Percentiles rank a stretch among this genome's conserved stretches.
Conservation (phyloP, 2,888 invertebrate genomes). For the Coenonympha glycerion region DNA sequence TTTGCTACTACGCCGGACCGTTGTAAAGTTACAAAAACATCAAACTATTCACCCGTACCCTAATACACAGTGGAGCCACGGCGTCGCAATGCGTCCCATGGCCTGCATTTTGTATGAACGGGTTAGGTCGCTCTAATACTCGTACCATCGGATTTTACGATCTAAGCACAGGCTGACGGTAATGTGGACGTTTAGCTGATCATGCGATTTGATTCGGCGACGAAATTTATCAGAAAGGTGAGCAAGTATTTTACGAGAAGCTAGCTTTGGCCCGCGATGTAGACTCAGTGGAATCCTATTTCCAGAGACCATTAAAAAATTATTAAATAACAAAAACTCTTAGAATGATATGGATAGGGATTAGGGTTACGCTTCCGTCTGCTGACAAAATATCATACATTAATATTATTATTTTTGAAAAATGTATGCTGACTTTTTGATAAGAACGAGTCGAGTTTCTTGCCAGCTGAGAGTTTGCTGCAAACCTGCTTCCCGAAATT, state of each 20-base stretch:
- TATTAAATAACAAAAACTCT: no score
- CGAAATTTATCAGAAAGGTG: background rate
- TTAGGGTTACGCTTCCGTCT: no score
- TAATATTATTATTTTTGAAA: no score
- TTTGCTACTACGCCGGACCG: background rate
- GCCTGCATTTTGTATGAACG: conserved; percentile 27
- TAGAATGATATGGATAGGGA: no score
- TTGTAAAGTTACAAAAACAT: background rate
- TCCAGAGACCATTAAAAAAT: no score
- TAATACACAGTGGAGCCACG: conserved; percentile 16
- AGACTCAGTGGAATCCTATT: no score
- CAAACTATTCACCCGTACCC: conserved; percentile 2
- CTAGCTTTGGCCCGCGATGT: no score
- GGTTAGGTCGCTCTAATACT: conserved; percentile 19
- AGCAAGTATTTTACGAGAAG: background rate
- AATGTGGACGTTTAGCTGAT: conserved; percentile 22
- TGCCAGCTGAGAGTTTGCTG: no score
- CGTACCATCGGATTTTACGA: conserved; percentile 27
- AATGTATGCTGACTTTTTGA: no score
- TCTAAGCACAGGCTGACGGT: conserved; percentile 18
- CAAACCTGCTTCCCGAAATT: no score
- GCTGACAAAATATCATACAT: no score
- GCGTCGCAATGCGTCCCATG: conserved; percentile 26
- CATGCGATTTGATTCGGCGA: conserved; percentile 6
- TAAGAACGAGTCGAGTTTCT: no score